phyloP scores from a whole-genome alignment of 2,797 vertebrate genomes.

The Aythya fuligula region DNA sequence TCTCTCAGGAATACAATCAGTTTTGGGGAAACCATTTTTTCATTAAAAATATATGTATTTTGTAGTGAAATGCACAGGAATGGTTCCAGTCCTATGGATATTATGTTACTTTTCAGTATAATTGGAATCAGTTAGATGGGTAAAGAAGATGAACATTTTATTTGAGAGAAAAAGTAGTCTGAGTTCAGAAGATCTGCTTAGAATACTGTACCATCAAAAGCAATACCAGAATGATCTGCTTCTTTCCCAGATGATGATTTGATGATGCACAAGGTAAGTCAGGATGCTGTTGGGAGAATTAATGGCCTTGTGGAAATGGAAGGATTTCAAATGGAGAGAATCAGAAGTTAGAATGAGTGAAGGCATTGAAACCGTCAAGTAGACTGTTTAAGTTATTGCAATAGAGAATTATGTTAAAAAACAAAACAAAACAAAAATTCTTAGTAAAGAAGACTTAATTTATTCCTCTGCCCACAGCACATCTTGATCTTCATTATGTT shows the following conservation, averaged over 20 bases:
- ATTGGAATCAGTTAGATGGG: neutral
- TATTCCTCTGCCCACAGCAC: neutral
- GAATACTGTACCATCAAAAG: neutral
- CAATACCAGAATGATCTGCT: accelerated
- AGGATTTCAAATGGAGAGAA: neutral
- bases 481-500: neutral
- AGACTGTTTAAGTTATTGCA: neutral
- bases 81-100: neutral
- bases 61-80: neutral
- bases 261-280: neutral
- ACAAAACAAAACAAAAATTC: neutral
- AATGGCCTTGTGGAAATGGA: neutral
- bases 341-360: neutral
- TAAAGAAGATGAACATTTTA: neutral
- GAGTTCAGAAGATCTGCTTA: neutral
- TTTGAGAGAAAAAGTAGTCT: neutral
- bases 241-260: neutral
- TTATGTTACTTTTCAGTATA: neutral
- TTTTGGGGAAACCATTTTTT: neutral
- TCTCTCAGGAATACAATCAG: neutral
- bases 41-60: neutral
- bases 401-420: neutral
- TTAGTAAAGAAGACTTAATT: neutral
- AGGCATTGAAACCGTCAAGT: neutral
- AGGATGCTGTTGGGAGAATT: neutral